Conservation (phyloP, 1,140 invertebrate species). For the Drosophila ficusphila region DNA sequence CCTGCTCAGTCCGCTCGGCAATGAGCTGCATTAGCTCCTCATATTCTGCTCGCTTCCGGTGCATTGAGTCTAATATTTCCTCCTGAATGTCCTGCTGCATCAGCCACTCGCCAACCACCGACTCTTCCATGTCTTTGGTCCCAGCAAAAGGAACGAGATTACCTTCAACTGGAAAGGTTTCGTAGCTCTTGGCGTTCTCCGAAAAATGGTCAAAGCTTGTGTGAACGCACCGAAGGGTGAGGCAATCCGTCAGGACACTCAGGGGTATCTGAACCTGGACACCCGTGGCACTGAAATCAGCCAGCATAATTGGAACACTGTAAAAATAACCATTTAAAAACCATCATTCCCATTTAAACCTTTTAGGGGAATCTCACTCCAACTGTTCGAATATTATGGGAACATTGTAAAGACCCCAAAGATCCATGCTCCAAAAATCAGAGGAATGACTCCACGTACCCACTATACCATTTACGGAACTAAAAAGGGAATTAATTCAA, state of each 20-base stretch:
- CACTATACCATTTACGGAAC: slow-evolving; percentile 46
- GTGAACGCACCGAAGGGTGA: slow-evolving; percentile 67
- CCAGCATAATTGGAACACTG: slow-evolving; percentile 50
- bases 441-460: slow-evolving; percentile 46
- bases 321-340: not conserved
- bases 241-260: slow-evolving; percentile 46
- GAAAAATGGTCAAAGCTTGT: slow-evolving; percentile 56
- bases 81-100: slow-evolving; percentile 58
- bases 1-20: slow-evolving; percentile 27
- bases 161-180: not conserved
- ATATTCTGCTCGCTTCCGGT: slow-evolving; percentile 25
- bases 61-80: slow-evolving; percentile 37
- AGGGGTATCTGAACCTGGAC: slow-evolving; percentile 52
- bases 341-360: not conserved
- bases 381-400: slow-evolving; percentile 55
- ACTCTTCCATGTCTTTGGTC: slow-evolving; percentile 47
- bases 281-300: slow-evolving; percentile 4
- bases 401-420: slow-evolving; percentile 68
- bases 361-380: slow-evolving; percentile 42
- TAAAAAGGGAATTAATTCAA: not conserved
- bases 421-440: slow-evolving; percentile 52
- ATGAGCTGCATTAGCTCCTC: slow-evolving; percentile 48
- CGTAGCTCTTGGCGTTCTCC: slow-evolving; percentile 56
- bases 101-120: slow-evolving; percentile 55
- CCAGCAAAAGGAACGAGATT: slow-evolving; percentile 29